Evolutionary conservation across 2,888 invertebrate genomes (phyloP).

Genomic region (Lasioglossum villosulum): DNA sequence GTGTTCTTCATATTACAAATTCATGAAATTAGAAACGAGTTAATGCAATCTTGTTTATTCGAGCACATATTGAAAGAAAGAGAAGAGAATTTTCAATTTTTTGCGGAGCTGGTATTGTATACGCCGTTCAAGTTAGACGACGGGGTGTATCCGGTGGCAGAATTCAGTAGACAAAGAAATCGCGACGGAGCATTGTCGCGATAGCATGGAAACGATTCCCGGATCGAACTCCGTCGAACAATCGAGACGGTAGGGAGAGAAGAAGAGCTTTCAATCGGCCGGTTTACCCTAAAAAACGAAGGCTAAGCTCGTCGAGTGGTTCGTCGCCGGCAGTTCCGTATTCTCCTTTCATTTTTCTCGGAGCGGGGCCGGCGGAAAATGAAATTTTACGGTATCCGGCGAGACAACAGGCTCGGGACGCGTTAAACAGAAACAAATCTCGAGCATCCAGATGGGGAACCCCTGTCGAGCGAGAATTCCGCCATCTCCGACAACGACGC

Average conservation of each 20-base stretch:
- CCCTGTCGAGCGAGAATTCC: slow-evolving; percentile 12
- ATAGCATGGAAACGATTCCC: background rate
- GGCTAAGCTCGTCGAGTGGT: background rate
- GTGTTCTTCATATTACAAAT: background rate
- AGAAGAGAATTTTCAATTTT: background rate
- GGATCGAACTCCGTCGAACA: slow-evolving; percentile 10
- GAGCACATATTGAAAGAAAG: background rate
- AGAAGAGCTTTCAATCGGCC: slow-evolving; percentile 15
- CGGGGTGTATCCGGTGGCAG: background rate
- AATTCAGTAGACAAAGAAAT: background rate
- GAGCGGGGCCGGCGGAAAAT: slow-evolving; percentile 8
- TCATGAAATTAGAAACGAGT: background rate
- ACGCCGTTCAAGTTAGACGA: background rate
- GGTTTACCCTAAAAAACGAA: slow-evolving; percentile 27
- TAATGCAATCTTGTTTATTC: background rate
- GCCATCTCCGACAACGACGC: background rate
- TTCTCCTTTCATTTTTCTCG: slow-evolving; percentile 13
- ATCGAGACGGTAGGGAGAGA: background rate
- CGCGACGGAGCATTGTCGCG: background rate
- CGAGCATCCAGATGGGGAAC: slow-evolving; percentile 38
- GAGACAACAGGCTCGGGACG: slow-evolving; percentile 18
- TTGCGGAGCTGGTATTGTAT: background rate
- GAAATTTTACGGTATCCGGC: slow-evolving; percentile 18
- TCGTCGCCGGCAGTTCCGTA: background rate
- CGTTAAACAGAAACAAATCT: slow-evolving; percentile 65